Evolutionary conservation across 23 tunicate species (phyloP), one percentile per base, ranked within the genome.

Genomic region (Trididemnum miniatum): DNA sequence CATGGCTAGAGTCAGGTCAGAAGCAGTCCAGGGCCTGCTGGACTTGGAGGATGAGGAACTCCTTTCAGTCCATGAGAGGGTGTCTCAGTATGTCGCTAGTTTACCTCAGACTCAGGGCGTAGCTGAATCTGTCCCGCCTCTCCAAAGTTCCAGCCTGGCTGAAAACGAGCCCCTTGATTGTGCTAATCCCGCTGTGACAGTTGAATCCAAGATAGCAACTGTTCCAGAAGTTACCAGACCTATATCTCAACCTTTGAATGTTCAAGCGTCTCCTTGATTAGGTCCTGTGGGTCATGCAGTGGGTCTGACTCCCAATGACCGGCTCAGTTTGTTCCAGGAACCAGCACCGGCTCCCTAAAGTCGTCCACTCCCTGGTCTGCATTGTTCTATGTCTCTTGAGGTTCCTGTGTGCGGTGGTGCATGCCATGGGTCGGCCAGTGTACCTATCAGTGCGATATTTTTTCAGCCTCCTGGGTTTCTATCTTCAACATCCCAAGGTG

Each of bases 41-140:
- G 67, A 62, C 67, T 62, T 62, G 67, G 67, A 62, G 29, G 67
- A 62, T 12, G 67, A 25, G 27, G 67, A 62, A 62, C 67, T 26
- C 29, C 67, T 62, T 62, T 62, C 67, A 20, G 67, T 26, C 27
- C 67, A 62, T 62, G 67, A 62, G 4, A 62, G 4, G 67, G 67
- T 62, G 29, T 20, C 27, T 62, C 29, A 62, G 5, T 62, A 62
- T 62, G 67, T 62, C 29, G 29, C 27, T 62, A 62, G 29, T 25
- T 62, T 62, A 25, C 67, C 67, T 4, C 29, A 20, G 29, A 20
- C 20, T 20, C 29, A 62, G 26, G 67, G 29, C 29, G 29, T n/a
- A 4, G 29, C 26, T 20, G 26, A 25, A 25, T 25, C 67, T n/a
- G 27, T 25, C 67, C 67, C 27, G 27, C 67, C 29, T n/a, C 29